A percentile compares a stretch with the other conserved stretches of the same genome.
These are phyloP conservation scores for Alsophila aescularia DNA, from an alignment of 2,888 invertebrate genomes.

Conservation along the genomic window DNA sequence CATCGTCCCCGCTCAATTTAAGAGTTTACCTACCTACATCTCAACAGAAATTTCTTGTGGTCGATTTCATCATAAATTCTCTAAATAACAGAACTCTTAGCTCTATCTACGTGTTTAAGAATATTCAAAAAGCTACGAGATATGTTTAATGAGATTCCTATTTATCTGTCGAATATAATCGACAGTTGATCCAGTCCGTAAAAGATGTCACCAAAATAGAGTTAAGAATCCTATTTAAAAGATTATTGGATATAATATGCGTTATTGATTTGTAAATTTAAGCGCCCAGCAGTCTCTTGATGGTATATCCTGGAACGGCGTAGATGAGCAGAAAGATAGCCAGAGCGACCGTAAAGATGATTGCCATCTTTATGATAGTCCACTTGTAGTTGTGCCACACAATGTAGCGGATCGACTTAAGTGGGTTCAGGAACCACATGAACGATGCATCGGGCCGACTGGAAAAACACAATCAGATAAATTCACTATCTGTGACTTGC, in stretches of 20 bases:
- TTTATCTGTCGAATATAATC: not conserved
- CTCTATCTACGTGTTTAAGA: too few relatives aligned
- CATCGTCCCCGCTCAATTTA: not conserved
- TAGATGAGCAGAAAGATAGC: conserved; percentile 92
- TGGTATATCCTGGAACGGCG: conserved; percentile 94
- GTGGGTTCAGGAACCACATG: too few relatives aligned
- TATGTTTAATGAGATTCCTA: too few relatives aligned
- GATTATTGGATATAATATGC: not conserved
- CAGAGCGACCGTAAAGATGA: conserved; percentile 86
- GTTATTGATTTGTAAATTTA: conserved; percentile 62
- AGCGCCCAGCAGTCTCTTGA: conserved; percentile 93
- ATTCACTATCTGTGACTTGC: too few relatives aligned
- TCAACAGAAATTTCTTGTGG: not conserved
- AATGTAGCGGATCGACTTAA: too few relatives aligned
- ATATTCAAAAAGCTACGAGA: too few relatives aligned
- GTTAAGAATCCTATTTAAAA: not conserved
- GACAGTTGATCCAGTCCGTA: not conserved
- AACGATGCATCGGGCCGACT: too few relatives aligned
- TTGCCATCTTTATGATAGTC: conserved; percentile 90
- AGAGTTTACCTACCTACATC: not conserved
- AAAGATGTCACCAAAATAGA: not conserved
- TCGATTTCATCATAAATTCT: not conserved
- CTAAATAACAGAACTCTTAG: too few relatives aligned
- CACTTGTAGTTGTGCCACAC: too few relatives aligned
- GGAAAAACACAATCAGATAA: too few relatives aligned